Base-by-base conservation (phyloP, 2,888 invertebrate genomes). In the Acleris sparsana region DNA sequence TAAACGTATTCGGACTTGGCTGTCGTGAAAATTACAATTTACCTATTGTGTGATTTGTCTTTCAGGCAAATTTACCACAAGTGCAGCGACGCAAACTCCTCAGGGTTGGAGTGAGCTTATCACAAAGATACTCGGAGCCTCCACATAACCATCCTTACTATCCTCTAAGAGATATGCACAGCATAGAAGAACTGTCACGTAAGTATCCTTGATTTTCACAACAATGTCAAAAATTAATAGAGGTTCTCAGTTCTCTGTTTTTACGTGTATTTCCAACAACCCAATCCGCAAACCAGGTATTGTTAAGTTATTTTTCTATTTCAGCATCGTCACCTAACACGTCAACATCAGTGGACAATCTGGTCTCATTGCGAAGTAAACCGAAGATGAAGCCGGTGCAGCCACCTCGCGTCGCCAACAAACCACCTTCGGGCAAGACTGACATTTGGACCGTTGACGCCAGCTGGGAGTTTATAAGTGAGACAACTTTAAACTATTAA, bases 401-500 rank as follows among this genome's bases (percentile, higher is more conserved):
- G 78, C 95, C 96, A 1, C 96, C 96, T 0, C 93, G 94, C 72
- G 94, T 95, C 73, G 76, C 79, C 60, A 83, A 80, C 73, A 92
- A 91, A 80, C 89, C 89, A 68, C 86, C 90, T 61, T 80, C 85
- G 76, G 88, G 89, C 83, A 94, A 94, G 84, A 93, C 93, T 75
- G 94, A 94, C 80, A 88, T 96, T 68, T 97, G 97, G 97, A 95
- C 96, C 71, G 94, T 97, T 68, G 97, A 97, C 87, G 97, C 97
- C 77, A 97, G 97, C 86, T 97, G 97, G 97, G 97, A 97, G 86
- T 97, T 97, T 84, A 96, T 97, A 87, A 95, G 96, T 94, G 93
- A 94, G 93, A 90, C 13, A 33, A 33, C 33, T 11, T 33, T 33
- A 11, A 33, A 33, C 33, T 33, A 33, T 33, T 33, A 9, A 11